Evolutionary conservation across 2,113 vertebrate genomes (phyloP), one percentile per base, ranked within the genome.

Genomic region (Clinocottus analis): DNA sequence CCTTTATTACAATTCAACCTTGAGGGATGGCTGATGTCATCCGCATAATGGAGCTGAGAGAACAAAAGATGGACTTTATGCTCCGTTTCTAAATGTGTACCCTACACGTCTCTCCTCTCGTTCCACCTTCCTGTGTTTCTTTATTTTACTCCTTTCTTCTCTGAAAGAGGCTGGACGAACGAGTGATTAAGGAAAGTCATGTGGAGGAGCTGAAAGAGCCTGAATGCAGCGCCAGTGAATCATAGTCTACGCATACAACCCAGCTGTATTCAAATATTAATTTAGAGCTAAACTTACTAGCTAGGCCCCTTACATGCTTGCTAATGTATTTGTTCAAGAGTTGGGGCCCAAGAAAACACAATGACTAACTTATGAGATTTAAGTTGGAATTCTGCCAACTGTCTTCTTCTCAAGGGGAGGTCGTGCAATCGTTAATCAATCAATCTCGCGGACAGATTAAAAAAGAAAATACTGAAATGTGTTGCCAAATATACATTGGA

Each of bases 1-100:
- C 72, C 69, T 65, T 82, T 55, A 69, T 84, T 73, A 65, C 31
- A 76, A 37, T 79, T 63, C 27, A 76, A 66, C 67, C 68, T 79
- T 72, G 23, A 74, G 59, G 68, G 12, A 77, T 29, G 60, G 23
- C 37, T 77, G 75, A 89, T 73, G 77, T 79, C 75, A 84, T 74
- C 25, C 72, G 67, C 31, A 65, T 60, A 62, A 82, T 77, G 58
- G 56, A 67, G 49, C 80, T 56, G 10, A 25, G 65, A 83, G 59
- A 78, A 74, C 66, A 71, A 65, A 72, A 67, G 56, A 72, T 6
- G 19, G 47, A 56, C 67, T 56, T 60, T 53, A 35, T 23, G 55
- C 43, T 51, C n/a, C 71, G 47, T 72, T 43, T 80, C 14, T 59
- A 33, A n/a, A 16, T 14, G 11, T 41, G 29, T 31, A 37, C 37